Evolutionary conservation across 2,888 invertebrate species (phyloP).

Genomic region (Zootermopsis nevadensis): DNA sequence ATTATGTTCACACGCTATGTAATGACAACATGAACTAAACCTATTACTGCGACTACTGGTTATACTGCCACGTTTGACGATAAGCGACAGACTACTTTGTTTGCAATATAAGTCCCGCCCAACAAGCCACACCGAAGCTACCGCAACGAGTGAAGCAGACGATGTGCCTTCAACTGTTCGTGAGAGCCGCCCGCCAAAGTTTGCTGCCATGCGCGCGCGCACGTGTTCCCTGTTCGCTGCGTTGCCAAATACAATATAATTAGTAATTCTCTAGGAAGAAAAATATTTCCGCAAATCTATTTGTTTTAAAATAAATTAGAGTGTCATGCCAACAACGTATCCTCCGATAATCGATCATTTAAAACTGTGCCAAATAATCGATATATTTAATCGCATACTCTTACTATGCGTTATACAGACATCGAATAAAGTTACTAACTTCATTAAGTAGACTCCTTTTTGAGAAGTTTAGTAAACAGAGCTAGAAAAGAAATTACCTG

Average conservation of each 20-base stretch:
- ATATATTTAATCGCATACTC: too few species aligned
- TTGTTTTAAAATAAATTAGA: background rate
- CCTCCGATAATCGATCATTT: background rate
- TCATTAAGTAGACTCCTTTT: too few species aligned
- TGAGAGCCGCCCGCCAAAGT: conserved; percentile 39
- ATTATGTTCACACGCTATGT: background rate
- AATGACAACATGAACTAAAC: background rate
- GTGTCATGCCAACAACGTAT: background rate
- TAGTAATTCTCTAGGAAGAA: background rate
- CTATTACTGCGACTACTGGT: too few species aligned
- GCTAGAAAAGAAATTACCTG: too few species aligned
- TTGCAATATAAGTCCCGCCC: background rate
- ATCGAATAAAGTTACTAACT: too few species aligned
- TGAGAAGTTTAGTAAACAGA: too few species aligned
- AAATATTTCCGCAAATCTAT: background rate
- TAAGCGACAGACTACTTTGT: background rate
- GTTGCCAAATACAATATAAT: conserved; percentile 40
- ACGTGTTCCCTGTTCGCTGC: conserved; percentile 19
- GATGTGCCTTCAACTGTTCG: conserved; percentile 27
- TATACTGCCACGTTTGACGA: too few species aligned
- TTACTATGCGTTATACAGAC: too few species aligned
- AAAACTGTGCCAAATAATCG: background rate
- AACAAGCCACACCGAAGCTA: background rate
- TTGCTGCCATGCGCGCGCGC: conserved; percentile 43
- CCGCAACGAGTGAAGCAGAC: conserved; percentile 28